Base-by-base conservation (phyloP, 2,888 invertebrate species). In the Trachelus troglodyta region DNA sequence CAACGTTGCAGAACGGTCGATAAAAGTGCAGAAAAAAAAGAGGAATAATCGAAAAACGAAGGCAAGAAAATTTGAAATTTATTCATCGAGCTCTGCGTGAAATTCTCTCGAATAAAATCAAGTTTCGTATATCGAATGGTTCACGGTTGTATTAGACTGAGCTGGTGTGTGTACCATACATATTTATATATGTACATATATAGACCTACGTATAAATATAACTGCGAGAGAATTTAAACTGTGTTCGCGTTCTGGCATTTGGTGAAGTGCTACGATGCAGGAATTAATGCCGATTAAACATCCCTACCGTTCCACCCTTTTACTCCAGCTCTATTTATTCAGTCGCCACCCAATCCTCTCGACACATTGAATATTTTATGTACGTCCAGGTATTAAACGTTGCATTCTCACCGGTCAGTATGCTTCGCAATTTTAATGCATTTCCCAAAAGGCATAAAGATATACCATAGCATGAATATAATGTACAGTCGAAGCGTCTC, bases 261-360 rank as follows among this genome's bases (percentile, higher is more conserved):
- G 33, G 71, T 1, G 71, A 71, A 34, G 71, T 34, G 71, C 71
- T 34, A 15, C 71, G 71, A 71, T 30, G 71, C 71, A 71, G 31
- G 71, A 71, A 71, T 71, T 71, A 71, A 71, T 71, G 34, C 71
- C 71, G 71, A 71, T 71, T 71, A 71, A 71, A 71, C 34, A 56
- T 56, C 56, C 56, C 23, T 23, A 23, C 56, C 23, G 9, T 23
- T 56, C 23, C 56, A 56, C 56, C 56, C 56, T 23, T 56, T 56
- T 56, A 56, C 56, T 56, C 56, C 23, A 9, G 23, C 9, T 56
- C 56, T 56, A 56, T 56, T 56, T 56, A 56, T 56, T 56, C 56
- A 56, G 56, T 23, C 56, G 31, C 71, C 34, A 33, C 71, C 71
- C 71, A 71, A 71, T 34, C 71, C 71, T 31, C 31, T 31, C 71